Evolutionary conservation across 2,797 vertebrate genomes (phyloP).

Genomic region (Danio tinwini): DNA sequence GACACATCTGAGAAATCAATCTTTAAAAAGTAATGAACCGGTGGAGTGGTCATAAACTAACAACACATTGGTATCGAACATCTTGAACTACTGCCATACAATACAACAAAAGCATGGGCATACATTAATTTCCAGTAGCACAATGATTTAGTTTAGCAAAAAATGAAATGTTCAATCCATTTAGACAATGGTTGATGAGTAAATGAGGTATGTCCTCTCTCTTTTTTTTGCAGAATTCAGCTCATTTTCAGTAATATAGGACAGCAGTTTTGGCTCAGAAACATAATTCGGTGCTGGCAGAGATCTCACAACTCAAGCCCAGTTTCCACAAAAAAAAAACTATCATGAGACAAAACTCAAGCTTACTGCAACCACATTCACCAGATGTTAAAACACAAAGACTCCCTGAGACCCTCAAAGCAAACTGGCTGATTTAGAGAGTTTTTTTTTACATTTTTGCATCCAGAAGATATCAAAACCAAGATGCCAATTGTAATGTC

Average conservation of each 20-base stretch:
- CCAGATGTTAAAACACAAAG: slow-evolving; percentile 52
- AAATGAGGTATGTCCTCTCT: slow-evolving; percentile 46
- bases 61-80: not conserved
- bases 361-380: slow-evolving; percentile 58
- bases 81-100: slow-evolving; percentile 46
- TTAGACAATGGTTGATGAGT: slow-evolving; percentile 14
- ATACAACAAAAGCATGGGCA: not conserved
- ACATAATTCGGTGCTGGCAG: slow-evolving; percentile 33
- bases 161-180: not conserved
- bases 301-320: slow-evolving; percentile 35
- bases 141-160: slow-evolving; percentile 16
- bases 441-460: not conserved
- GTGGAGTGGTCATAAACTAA: not conserved
- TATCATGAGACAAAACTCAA: slow-evolving; percentile 58
- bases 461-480: not conserved
- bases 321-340: slow-evolving; percentile 56
- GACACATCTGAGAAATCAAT: slow-evolving; percentile 3
- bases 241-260: slow-evolving; percentile 54
- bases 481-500: not conserved
- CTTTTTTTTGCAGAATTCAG: slow-evolving; percentile 60
- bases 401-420: not conserved
- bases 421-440: not conserved
- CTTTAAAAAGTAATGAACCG: slow-evolving; percentile 11
- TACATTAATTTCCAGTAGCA: slow-evolving; percentile 3
- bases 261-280: slow-evolving; percentile 41